Evolutionary conservation across 2,797 vertebrate genomes (phyloP), one percentile per base, ranked within the genome.

Genomic region (Chrysolophus pictus): DNA sequence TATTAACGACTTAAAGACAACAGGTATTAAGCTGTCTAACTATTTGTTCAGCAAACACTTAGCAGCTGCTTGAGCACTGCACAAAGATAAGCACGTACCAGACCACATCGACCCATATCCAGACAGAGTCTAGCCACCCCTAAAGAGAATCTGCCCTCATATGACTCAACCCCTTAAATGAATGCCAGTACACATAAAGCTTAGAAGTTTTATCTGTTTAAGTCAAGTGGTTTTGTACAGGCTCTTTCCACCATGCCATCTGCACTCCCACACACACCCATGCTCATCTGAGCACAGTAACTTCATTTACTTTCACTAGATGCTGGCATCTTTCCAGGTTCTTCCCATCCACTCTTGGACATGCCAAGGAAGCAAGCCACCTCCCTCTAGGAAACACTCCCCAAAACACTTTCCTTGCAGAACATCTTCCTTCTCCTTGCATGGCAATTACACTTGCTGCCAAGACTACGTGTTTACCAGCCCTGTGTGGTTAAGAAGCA

Each of bases 221-320:
- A 93, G 87, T 24, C 10, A 55, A 70, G 35, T 2, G 6, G 12
- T 28, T 46, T 24, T 53, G 10, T 23, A 47, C 8, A 64, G 44
- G 26, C 17, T 24, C 53, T 89, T 87, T 62, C 29, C 29, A 71
- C 33, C 41, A 58, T 11, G 26, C 13, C 44, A 68, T 37, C 39
- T 87, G 28, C 37, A 46, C 56, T 90, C 28, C 33, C 51, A 75
- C 18, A 46, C 7, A 8, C 1, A 1, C 39, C 47, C 53, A 67
- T 0, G 0, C 16, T 89, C 17, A 70, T 10, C 19, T 41, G 82
- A 74, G 53, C 0, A 1, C 31, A 77, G 18, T 37, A 62, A 41
- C 47, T 80, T 77, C 13, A 62, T 72, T 87, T 72, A 65, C 46
- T 28, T 47, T 1, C 33, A 67, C 49, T 49, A 90, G 92, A 73